These are phyloP conservation scores for Clavelina lepadiformis DNA, from an alignment of 23 tunicate species.

Conservation along the genomic window DNA sequence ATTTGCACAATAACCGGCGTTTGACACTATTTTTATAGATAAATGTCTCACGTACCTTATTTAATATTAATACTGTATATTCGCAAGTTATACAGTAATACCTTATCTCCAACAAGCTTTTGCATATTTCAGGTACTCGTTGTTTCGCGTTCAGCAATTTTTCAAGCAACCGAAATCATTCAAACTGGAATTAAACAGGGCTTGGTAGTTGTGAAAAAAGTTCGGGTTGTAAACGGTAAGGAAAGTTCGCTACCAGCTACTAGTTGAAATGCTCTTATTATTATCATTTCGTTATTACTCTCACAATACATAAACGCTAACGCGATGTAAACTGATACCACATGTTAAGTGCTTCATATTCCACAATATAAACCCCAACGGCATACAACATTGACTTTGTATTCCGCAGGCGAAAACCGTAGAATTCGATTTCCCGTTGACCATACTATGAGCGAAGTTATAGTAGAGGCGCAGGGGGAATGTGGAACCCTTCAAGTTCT, in stretches of 20 bases:
- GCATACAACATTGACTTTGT: too few species aligned
- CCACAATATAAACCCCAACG: too few species aligned
- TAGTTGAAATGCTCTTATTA: too few species aligned
- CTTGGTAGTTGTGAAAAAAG: constrained; percentile 11
- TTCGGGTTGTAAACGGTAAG: too few species aligned
- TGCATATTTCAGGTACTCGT: constrained; percentile 31
- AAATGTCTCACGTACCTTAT: too few species aligned
- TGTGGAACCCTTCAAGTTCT: too few species aligned
- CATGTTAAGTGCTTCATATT: background rate
- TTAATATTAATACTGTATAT: background rate
- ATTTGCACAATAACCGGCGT: too few species aligned
- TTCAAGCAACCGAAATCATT: constrained; percentile 61
- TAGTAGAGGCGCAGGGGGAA: constrained; percentile 25
- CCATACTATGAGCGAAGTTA: constrained; percentile 9
- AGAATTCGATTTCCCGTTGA: constrained; percentile 20
- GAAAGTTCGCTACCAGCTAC: too few species aligned
- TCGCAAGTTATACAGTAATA: background rate
- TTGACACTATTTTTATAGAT: too few species aligned
- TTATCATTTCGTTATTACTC: too few species aligned
- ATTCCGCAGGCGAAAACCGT: background rate
- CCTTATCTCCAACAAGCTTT: background rate
- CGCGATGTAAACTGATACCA: too few species aligned
- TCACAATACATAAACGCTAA: too few species aligned
- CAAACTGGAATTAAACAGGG: constrained; percentile 62
- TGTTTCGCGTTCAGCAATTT: constrained; percentile 19